Percentiles rank a stretch among this genome's conserved stretches.
phyloP scores from a whole-genome alignment of 1,140 invertebrate species.

The Zaprionus taronus region DNA sequence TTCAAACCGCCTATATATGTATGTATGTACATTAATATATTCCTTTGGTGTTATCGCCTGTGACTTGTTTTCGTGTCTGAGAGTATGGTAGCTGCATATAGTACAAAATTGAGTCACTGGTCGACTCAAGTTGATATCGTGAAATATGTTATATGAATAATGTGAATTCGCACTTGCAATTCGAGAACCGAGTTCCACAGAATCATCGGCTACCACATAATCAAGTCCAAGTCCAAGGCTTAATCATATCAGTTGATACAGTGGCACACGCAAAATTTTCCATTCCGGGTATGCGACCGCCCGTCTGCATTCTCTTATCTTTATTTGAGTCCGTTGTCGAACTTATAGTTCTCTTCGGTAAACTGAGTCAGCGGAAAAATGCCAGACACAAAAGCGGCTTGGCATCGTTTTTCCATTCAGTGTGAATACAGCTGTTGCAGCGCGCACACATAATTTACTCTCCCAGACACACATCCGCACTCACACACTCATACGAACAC shows the following conservation, averaged over 20 bases:
- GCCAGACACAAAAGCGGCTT: constrained; percentile 54
- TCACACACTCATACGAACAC: background rate
- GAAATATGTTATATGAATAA: constrained; percentile 45
- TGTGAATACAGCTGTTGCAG: constrained; percentile 43
- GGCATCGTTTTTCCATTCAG: constrained; percentile 44
- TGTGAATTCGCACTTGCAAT: constrained; percentile 19
- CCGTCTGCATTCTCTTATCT: constrained; percentile 21
- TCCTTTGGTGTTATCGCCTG: constrained; percentile 53
- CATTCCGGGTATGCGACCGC: constrained; percentile 12
- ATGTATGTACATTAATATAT: constrained; percentile 6
- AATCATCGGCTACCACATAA: constrained; percentile 3
- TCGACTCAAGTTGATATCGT: constrained; percentile 59
- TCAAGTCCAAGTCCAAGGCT: constrained; percentile 50
- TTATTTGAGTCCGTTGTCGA: constrained; percentile 22
- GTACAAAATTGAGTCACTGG: constrained; percentile 56
- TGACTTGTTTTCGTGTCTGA: constrained; percentile 56
- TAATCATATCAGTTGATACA: constrained; percentile 29
- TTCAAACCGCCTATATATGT: constrained; percentile 9
- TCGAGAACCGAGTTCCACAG: background rate
- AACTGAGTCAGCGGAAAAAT: constrained; percentile 72
- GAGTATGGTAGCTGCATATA: constrained; percentile 31
- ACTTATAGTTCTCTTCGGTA: constrained; percentile 29
- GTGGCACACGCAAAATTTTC: constrained; percentile 43
- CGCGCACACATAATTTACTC: constrained; percentile 10
- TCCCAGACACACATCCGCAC: background rate